A percentile compares a stretch with the other conserved stretches of the same genome.
Conservation (phyloP, 1,140 invertebrate species). For the Aphelinus certus region DNA sequence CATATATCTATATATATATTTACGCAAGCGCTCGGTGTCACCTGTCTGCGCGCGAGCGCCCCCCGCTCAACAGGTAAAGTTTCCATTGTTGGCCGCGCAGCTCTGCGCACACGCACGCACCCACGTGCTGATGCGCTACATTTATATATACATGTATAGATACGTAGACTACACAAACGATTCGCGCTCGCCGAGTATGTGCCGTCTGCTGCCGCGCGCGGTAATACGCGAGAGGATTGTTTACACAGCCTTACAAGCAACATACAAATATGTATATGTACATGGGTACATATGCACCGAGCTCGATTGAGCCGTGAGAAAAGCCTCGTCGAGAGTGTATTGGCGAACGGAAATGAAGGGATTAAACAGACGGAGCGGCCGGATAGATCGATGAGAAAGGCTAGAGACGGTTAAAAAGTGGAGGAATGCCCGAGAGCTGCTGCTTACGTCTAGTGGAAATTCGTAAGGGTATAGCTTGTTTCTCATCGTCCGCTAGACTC, state of each 20-base stretch:
- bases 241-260: background rate
- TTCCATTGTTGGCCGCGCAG: background rate
- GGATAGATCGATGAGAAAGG: background rate
- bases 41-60: conserved; percentile 55
- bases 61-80: conserved; percentile 58
- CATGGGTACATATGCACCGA: no score
- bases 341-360: background rate
- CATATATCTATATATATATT: no score
- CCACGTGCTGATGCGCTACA: no score
- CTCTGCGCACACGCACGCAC: background rate
- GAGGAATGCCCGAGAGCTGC: no score
- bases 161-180: background rate
- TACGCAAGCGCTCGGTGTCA: conserved; percentile 50
- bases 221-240: background rate
- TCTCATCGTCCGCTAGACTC: background rate
- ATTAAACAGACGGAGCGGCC: background rate
- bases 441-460: no score
- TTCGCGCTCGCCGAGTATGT: background rate
- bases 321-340: background rate
- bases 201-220: background rate
- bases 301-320: background rate
- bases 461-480: background rate
- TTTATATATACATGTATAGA: background rate
- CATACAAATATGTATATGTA: background rate
- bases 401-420: background rate